Evolutionary conservation across 2,797 vertebrate species (phyloP), one percentile per base, ranked within the genome.

Genomic region (Mus minutoides): DNA sequence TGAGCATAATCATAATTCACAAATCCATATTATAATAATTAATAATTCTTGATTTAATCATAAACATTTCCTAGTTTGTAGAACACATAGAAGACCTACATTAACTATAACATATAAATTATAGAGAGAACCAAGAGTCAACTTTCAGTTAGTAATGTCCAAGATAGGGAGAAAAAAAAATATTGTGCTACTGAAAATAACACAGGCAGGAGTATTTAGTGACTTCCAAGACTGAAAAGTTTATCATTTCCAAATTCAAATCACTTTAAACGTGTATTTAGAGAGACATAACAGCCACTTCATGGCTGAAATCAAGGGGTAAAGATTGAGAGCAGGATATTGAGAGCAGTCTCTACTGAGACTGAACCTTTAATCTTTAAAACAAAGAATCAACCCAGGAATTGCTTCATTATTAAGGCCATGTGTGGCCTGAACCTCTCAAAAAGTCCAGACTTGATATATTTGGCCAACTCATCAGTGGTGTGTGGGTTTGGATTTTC

Each of bases 331-430:
- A 88, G 84, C 95, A 85, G 83, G 76, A 94, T 88, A 21, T 84
- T 86, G 79, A n/a, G n/a, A n/a, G n/a, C n/a, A n/a, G n/a, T n/a
- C n/a, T 54, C 76, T 88, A 69, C 62, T 62, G 49, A 96, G 76
- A 73, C 40, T 76, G 37, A 92, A 92, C 88, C 84, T 92, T 94
- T 93, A 89, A 92, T 97, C 93, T 96, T 95, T 96, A 84, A 94
- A 95, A 93, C 83, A 62, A 94, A 82, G 12, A 87, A 92, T 86
- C 93, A 97, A 92, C 89, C 87, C 88, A 97, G 91, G 37, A 96
- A 96, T 96, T 76, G 34, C 96, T 96, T 96, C 67, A 90, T 94
- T 96, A 97, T 98, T 97, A 96, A 96, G 94, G 24, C 96, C 96
- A 96, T 80, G 89, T 98, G 95, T 94, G 62, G 43, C 87, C 83